These are phyloP conservation scores for Hirtodrosophila confusa DNA, from an alignment of 2,888 invertebrate genomes.

Conservation along the genomic window DNA sequence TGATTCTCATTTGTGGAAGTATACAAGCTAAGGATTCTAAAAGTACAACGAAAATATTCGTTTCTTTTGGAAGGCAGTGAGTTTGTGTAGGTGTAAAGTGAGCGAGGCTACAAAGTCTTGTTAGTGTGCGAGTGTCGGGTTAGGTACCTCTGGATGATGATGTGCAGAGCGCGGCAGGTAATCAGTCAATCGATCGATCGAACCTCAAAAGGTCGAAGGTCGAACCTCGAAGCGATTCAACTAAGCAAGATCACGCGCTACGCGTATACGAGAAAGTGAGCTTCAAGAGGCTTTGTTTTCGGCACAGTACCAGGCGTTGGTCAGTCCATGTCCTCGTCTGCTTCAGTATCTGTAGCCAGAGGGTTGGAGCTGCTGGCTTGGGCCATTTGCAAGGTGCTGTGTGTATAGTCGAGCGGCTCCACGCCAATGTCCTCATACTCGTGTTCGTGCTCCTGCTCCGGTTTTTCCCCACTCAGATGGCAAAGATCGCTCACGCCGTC, in stretches of 20 bases:
- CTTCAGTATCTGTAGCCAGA: constrained; percentile 23
- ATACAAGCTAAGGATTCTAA: constrained; percentile 50
- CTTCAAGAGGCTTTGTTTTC: constrained; percentile 37
- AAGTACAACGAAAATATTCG: constrained; percentile 39
- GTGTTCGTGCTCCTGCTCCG: constrained; percentile 49
- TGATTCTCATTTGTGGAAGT: constrained; percentile 31
- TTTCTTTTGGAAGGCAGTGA: constrained; percentile 70
- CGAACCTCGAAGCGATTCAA: constrained; percentile 24
- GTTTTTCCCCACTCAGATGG: constrained; percentile 42
- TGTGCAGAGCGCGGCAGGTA: constrained; percentile 35
- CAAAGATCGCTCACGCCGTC: constrained; percentile 36
- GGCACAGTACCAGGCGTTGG: constrained; percentile 11
- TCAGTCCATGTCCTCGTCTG: constrained; percentile 75
- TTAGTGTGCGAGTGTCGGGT: constrained; percentile 45
- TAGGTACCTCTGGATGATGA: constrained; percentile 28
- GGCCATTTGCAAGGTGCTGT: constrained; percentile 61
- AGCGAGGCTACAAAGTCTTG: constrained; percentile 78
- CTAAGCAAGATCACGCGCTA: constrained; percentile 52
- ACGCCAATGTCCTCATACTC: constrained; percentile 69
- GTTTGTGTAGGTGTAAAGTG: constrained; percentile 55
- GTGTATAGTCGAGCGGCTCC: constrained; percentile 72
- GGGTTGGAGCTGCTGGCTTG: constrained; percentile 29
- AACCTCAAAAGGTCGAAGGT: constrained; percentile 1
- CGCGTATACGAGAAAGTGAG: constrained; percentile 55
- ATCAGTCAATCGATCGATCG: constrained; percentile 4